These are phyloP conservation scores for Pachycephus smyrnensis DNA, from an alignment of 2,888 invertebrate genomes.

Conservation along the genomic window DNA sequence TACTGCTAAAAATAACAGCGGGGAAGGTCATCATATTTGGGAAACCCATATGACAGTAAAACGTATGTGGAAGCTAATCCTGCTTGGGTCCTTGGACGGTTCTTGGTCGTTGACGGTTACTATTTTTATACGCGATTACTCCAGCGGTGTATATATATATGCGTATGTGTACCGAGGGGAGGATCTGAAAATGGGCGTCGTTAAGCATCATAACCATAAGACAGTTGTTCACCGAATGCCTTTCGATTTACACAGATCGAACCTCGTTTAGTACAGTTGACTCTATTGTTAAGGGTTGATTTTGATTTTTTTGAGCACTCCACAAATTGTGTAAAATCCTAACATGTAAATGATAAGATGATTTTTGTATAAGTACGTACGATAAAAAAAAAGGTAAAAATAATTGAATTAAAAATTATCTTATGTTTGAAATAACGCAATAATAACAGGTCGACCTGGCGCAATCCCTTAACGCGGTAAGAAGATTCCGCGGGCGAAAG, in stretches of 20 bases:
- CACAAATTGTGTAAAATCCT: no score
- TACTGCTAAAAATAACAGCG: not conserved
- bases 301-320: no score
- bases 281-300: not conserved
- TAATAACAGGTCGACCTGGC: not conserved
- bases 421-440: not conserved
- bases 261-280: not conserved
- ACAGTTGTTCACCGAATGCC: not conserved
- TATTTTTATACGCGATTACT: not conserved
- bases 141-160: not conserved
- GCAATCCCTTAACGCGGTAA: slow-evolving; percentile 33
- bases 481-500: slow-evolving; percentile 52
- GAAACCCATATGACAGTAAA: not conserved
- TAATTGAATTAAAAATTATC: not conserved
- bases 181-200: not conserved
- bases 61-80: not conserved
- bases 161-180: not conserved
- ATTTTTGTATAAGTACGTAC: not conserved
- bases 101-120: not conserved
- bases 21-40: not conserved
- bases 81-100: not conserved
- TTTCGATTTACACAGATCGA: not conserved
- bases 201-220: not conserved
- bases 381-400: not conserved
- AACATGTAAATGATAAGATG: no score